Evolutionary conservation across 2,888 invertebrate genomes (phyloP).

Genomic region (Chaetogeoica ovagalla): DNA sequence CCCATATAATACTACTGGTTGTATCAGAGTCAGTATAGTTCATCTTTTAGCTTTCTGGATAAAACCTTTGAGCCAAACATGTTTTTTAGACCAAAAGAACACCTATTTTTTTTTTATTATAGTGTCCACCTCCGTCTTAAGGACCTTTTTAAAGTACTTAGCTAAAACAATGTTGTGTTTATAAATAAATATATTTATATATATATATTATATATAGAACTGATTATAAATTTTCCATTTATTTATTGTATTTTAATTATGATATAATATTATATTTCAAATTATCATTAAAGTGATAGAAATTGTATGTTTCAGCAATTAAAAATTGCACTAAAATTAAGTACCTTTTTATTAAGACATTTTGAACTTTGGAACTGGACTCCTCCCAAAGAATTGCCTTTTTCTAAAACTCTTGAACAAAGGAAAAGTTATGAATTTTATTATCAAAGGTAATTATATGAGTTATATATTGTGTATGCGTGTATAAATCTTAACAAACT

Average conservation of each 20-base stretch:
- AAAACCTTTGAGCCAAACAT: no score
- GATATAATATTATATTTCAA: background rate
- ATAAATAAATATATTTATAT: no score
- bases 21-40: no score
- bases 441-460: slow-evolving; percentile 33
- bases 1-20: no score
- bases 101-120: no score
- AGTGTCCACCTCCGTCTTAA: no score
- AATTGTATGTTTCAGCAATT: slow-evolving; percentile 27
- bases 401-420: slow-evolving; percentile 26
- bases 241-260: background rate
- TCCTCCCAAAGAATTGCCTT: slow-evolving; percentile 28
- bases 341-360: slow-evolving; percentile 24
- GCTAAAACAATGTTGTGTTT: no score
- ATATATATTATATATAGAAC: no score
- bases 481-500: background rate
- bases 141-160: no score
- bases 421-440: slow-evolving; percentile 41
- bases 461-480: background rate
- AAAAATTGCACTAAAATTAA: slow-evolving; percentile 29
- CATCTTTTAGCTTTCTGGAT: no score
- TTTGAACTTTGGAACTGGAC: slow-evolving; percentile 40
- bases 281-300: background rate
- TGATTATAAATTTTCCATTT: no score
- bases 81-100: no score